Percentiles rank a stretch among this genome's conserved stretches.
Conservation (phyloP, 2,113 vertebrate genomes). For the Chaetorhynchus papuensis region DNA sequence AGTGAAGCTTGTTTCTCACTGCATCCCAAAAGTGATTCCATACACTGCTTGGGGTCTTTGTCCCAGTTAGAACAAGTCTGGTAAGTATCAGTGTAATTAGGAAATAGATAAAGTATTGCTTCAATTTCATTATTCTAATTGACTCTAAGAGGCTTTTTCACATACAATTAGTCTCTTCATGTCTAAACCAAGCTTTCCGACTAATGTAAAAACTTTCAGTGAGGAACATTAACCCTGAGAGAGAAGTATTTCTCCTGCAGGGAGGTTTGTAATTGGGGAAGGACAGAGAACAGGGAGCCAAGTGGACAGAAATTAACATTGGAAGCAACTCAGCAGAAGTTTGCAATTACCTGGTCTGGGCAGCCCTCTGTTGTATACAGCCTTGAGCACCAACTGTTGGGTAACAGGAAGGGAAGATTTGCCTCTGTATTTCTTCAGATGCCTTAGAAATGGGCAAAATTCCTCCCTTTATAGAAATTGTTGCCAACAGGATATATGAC, state of each 20-base stretch:
- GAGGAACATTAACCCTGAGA: not conserved
- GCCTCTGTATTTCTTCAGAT: not conserved
- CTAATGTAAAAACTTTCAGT: not conserved
- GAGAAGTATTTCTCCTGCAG: not conserved
- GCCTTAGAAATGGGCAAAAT: not conserved
- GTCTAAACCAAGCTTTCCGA: not conserved
- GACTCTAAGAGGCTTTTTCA: not conserved
- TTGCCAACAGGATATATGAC: not conserved
- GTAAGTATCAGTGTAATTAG: not conserved
- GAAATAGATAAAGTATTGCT: conserved; percentile 2
- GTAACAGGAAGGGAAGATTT: not conserved
- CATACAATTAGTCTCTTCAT: not conserved
- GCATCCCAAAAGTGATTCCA: not conserved
- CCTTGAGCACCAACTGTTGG: not conserved
- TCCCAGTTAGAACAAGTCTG: not conserved
- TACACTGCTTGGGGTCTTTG: not conserved
- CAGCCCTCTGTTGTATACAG: not conserved
- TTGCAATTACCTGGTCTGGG: not conserved
- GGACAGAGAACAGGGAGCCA: not conserved
- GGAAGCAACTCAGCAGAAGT: not conserved
- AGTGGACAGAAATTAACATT: not conserved
- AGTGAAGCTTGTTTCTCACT: not conserved
- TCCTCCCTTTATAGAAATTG: not conserved
- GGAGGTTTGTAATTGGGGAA: not conserved
- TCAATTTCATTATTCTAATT: conserved; percentile 17